Evolutionary conservation across 2,888 invertebrate species (phyloP), one percentile per base, ranked within the genome.

Genomic region (Drosophila cyrtoloma): DNA sequence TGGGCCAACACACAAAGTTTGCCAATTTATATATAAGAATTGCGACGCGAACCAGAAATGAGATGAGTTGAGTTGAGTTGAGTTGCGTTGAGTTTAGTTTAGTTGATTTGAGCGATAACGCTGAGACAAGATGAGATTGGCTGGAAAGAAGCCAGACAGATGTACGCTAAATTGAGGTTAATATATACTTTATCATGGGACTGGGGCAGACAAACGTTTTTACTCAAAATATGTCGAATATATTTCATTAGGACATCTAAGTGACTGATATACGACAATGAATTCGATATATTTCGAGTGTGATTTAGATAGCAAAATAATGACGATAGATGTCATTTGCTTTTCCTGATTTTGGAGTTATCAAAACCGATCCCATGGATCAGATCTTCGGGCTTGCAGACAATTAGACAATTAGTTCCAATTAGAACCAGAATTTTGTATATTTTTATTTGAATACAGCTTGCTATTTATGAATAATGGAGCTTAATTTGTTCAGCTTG

Each of bases 1-100:
- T 81, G 79, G 79, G 73, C 82, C 78, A 79, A 70, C 78, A 79
- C 79, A 79, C 78, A 79, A 81, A 79, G 62, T 73, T 81, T 66
- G 64, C 63, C 77, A 79, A 79, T 79, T 79, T 79, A 69, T 81
- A 66, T 66, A 77, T 65, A 59, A 56, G 51, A 78, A 78, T 59
- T 65, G 77, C 63, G n/a, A 42, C 28, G 61, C 70, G 51, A 62
- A 42, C 42, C 63, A 61, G 33, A 59, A 57, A 74, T 74, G 59
- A 65, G 59, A 73, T 26, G 26, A 26, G 26, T 26, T 26, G 26
- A 53, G 9, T 26, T 63, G 57, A 63, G 53, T 71, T 58, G 62
- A 52, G 47, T 53, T 53, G 44, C 33, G 30, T 56, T 37, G 4
- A 14, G 47, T 47, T 28, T 35, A n/a, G 42, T 44, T 63, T 26